Base-by-base conservation (phyloP, 2,113 vertebrate species). In the Marcusenius ussheri region DNA sequence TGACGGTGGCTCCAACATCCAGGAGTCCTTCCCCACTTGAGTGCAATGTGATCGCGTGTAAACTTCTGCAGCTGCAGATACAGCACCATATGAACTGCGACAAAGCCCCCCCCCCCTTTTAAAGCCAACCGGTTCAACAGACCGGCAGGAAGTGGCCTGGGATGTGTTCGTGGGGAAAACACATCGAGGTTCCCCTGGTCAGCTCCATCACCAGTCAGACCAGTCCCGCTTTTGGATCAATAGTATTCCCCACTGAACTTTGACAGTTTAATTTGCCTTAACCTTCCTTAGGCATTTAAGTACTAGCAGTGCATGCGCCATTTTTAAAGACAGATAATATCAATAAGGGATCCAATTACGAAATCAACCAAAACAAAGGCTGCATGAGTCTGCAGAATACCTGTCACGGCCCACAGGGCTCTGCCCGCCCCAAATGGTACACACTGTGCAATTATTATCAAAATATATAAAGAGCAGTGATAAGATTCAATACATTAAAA, bases 401-500 rank as follows among this genome's bases (percentile, higher is more conserved):
- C 19, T 70, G 42, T 51, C 21, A 53, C 2, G 0, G 49, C 39
- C 6, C 11, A 7, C 19, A 8, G 0, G 11, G 46, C 5, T 6
- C 17, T 13, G 10, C 74, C 45, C 11, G 45, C n/a, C 83, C 90
- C 80, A 86, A 88, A 90, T 31, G 85, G 53, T 77, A 90, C 74
- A 88, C 77, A 90, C 88, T 62, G 19, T 90, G 74, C 49, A 45
- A 80, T 83, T 88, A 83, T 47, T 46, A 47, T 88, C 88, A 88
- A 83, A 90, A 62, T 94, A 94, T 91, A 58, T 58, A 89, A 89
- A 83, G 35, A 89, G 91, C 92, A 92, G 93, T 92, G 91, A 91
- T 92, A 94, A 90, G 93, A 74, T 80, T 89, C 91, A 95, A 94
- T 80, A 91, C 88, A 89, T 90, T 90, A 88, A 94, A 96, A 95